Percentiles rank a stretch among this genome's conserved stretches.
phyloP scores from a whole-genome alignment of 2,113 vertebrate species.

The Tapirus terrestris region DNA sequence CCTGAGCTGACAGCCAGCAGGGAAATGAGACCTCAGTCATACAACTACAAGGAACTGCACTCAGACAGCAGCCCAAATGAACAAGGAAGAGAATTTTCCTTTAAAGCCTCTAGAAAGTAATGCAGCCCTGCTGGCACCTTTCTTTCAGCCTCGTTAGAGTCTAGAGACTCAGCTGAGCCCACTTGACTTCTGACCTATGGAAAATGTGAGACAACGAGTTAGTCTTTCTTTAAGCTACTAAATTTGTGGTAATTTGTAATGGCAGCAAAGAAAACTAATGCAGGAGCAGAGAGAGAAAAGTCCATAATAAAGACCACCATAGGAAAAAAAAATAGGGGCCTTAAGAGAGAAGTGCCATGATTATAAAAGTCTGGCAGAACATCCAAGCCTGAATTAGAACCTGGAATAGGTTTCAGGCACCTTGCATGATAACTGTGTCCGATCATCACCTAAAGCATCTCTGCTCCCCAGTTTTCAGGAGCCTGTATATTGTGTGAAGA shows the following conservation, averaged over 20 bases:
- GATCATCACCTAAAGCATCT: too few species aligned
- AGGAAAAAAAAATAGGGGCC: accelerated
- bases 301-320: neutral
- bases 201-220: neutral
- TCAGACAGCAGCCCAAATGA: neutral
- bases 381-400: neutral
- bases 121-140: neutral
- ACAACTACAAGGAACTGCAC: neutral
- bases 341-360: neutral
- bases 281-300: neutral
- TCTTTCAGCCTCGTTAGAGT: neutral
- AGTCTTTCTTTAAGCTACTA: neutral
- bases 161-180: neutral
- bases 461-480: neutral
- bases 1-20: neutral
- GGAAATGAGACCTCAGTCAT: neutral
- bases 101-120: neutral
- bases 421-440: neutral
- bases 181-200: neutral
- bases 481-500: neutral
- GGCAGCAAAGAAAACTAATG: neutral
- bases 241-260: neutral
- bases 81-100: neutral
- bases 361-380: neutral
- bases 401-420: neutral